phyloP scores from a whole-genome alignment of 1,140 invertebrate genomes.

The Ruditapes philippinarum region DNA sequence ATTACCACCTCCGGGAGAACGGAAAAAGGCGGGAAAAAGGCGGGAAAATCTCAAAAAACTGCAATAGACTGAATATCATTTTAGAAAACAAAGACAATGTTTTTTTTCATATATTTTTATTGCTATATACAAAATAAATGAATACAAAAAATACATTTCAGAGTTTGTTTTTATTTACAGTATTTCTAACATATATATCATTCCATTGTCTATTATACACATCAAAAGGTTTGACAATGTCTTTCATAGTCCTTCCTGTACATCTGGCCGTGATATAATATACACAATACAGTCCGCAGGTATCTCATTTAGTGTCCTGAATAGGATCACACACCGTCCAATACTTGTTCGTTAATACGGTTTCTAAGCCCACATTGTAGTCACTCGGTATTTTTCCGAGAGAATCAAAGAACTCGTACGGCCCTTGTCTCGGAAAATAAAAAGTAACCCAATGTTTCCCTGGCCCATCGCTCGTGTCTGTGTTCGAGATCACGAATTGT shows the following conservation, averaged over 20 bases:
- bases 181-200: background rate
- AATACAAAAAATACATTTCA: too few relatives aligned
- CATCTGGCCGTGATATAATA: background rate
- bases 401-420: too few relatives aligned
- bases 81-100: too few relatives aligned
- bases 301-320: too few relatives aligned
- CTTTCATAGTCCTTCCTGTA: background rate
- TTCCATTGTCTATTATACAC: background rate
- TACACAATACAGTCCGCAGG: too few relatives aligned
- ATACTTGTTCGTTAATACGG: too few relatives aligned
- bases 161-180: background rate
- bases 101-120: too few relatives aligned
- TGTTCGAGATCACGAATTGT: background rate
- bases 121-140: background rate
- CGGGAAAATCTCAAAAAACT: background rate
- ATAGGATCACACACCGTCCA: too few relatives aligned
- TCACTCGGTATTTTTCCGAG: too few relatives aligned
- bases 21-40: background rate
- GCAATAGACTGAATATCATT: background rate
- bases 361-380: too few relatives aligned
- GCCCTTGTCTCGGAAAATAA: background rate
- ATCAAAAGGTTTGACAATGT: background rate
- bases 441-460: too few relatives aligned
- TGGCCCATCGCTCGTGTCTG: too few relatives aligned
- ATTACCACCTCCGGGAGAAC: background rate